Evolutionary conservation across 2,888 invertebrate genomes (phyloP).

Genomic region (Mesorhabditis sp.): DNA sequence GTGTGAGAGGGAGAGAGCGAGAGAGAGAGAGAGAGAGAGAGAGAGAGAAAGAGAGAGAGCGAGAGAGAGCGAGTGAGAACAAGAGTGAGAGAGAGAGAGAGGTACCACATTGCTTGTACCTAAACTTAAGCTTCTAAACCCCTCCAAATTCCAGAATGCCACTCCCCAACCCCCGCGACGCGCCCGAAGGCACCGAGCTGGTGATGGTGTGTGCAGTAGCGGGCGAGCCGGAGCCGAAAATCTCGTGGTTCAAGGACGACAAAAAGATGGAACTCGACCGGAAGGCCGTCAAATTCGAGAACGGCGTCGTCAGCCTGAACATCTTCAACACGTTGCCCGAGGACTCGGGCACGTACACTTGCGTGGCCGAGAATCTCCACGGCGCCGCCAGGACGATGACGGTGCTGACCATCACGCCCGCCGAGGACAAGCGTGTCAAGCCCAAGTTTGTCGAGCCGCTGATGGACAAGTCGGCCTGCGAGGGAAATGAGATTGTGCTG

Average conservation of each 20-base stretch:
- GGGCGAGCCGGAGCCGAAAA: conserved; percentile 48
- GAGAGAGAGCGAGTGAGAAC: too few relatives aligned
- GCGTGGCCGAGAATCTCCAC: conserved; percentile 64
- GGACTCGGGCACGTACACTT: conserved; percentile 92
- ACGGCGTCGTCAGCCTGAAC: conserved; percentile 90
- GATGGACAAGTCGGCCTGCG: conserved; percentile 43
- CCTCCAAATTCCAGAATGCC: conserved; percentile 37
- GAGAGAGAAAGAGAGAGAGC: too few relatives aligned
- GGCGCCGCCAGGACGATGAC: conserved; percentile 32
- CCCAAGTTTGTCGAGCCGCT: conserved; percentile 52
- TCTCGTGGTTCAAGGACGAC: conserved; percentile 54
- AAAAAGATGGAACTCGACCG: conserved; percentile 33
- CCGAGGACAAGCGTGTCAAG: conserved; percentile 34
- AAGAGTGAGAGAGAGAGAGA: too few relatives aligned
- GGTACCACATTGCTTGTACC: too few relatives aligned
- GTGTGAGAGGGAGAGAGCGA: too few relatives aligned
- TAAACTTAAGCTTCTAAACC: conserved; percentile 19
- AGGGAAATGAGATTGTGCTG: conserved; percentile 48
- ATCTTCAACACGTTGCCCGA: conserved; percentile 85
- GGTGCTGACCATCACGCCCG: conserved; percentile 31
- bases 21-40: too few relatives aligned
- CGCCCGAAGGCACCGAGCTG: conserved; percentile 42
- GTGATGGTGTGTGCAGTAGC: conserved; percentile 52
- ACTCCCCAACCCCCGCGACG: conserved; percentile 45
- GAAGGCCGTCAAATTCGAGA: conserved; percentile 38